Conservation (phyloP, 2,888 invertebrate genomes). For the Chrysodeixis includens region DNA sequence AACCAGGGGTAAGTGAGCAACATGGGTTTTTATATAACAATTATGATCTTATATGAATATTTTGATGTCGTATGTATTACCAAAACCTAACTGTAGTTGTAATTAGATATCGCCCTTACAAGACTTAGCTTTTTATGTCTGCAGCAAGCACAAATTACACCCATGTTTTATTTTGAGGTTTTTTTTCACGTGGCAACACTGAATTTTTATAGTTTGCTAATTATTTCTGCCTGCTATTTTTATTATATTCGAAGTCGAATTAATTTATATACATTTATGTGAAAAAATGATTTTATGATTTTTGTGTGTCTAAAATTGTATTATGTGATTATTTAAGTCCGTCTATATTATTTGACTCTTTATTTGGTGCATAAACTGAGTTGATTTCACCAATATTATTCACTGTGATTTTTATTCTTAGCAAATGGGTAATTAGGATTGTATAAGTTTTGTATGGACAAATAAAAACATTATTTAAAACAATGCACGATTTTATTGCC, state of each 20-base stretch:
- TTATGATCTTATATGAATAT: constrained; percentile 16
- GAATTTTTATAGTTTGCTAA: not conserved
- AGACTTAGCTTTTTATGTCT: constrained; percentile 21
- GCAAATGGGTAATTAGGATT: constrained; percentile 41
- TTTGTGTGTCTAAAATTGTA: constrained; percentile 9
- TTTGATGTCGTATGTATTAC: constrained; percentile 30
- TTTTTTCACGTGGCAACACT: not conserved
- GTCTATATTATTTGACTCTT: constrained; percentile 22
- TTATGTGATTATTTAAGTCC: constrained; percentile 18
- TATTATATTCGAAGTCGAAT: not conserved
- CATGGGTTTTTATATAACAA: too few species aligned
- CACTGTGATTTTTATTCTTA: constrained; percentile 55
- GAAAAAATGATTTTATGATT: constrained; percentile 2
- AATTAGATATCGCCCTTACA: constrained; percentile 21
- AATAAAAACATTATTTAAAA: constrained; percentile 70
- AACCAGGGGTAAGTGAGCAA: too few species aligned
- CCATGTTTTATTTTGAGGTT: constrained; percentile 9
- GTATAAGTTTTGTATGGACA: constrained; percentile 48
- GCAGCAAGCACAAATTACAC: constrained; percentile 24
- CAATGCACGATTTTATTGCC: constrained; percentile 85
- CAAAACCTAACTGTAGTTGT: constrained; percentile 16
- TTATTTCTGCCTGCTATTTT: not conserved
- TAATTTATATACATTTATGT: constrained; percentile 9
- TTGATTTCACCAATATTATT: constrained; percentile 41
- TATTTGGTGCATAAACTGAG: constrained; percentile 34